Evolutionary conservation across 2,797 vertebrate genomes (phyloP), one percentile per base, ranked within the genome.

Genomic region (Bovichtus diacanthus): DNA sequence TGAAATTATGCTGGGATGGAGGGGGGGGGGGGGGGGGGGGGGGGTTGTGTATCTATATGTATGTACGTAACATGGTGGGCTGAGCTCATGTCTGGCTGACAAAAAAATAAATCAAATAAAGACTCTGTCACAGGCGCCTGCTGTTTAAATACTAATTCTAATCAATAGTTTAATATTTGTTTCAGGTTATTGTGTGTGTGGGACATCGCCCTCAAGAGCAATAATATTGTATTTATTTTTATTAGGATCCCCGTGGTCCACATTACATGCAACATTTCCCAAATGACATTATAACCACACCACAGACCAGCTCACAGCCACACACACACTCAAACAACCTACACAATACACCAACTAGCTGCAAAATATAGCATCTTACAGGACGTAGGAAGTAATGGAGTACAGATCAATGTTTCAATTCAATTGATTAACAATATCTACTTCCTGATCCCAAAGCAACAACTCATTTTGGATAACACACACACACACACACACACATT

Each of bases 61-160:
- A 66, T 74, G 78, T 83, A 74, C 86, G 80, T 87, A 83, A 86
- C 49, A 79, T 81, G 63, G 36, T 27, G 53, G 55, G 54, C 59
- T 74, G 81, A 84, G 74, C 75, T 81, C 65, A 59, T 27, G 62
- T 74, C 67, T 70, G 80, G 51, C 54, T 74, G 39, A 50, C 9
- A 46, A 54, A 80, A 69, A 74, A 58, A 63, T 53, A 11, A 65
- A 78, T 68, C 7, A 27, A 90, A 89, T 89, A 88, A 92, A 88
- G 69, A 80, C 34, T 49, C 50, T 79, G 75, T 72, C 65, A 83
- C 63, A 74, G 80, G 49, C 43, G 6, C 31, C 64, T 59, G 54
- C 39, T 81, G 66, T 25, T 79, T 21, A 0, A 27, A 70, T 31
- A 64, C 25, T 64, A 56, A n/a, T 60, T 31, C 18, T 21, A 25